Percentiles rank a stretch among this genome's conserved stretches.
phyloP scores from a whole-genome alignment of 2,113 vertebrate species.

The Chrysemys picta region DNA sequence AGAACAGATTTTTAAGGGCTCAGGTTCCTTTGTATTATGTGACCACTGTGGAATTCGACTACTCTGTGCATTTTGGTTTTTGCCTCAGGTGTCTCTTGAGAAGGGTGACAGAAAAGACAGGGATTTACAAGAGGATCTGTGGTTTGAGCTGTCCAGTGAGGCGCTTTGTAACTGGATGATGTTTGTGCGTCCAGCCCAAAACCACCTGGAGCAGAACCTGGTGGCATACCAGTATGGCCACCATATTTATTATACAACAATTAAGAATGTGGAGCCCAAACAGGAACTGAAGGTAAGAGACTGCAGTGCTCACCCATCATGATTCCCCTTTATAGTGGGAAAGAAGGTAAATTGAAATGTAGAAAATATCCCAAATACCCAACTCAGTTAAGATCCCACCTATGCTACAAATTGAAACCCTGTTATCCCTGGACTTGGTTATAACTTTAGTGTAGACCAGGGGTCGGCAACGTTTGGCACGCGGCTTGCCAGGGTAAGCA shows the following conservation, averaged over 20 bases:
- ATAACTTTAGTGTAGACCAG: neutral
- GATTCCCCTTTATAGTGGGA: neutral
- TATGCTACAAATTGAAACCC: neutral
- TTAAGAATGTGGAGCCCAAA: conserved; percentile 97
- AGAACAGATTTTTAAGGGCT: neutral
- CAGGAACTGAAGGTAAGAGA: conserved; percentile 93
- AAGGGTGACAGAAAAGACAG: conserved; percentile 85
- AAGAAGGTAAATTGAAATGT: neutral
- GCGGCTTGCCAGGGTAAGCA: no score
- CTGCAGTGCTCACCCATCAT: neutral
- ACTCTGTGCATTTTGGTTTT: conserved; percentile 30
- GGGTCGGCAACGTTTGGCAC: no score
- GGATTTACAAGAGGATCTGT: conserved; percentile 87
- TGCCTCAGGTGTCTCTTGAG: conserved; percentile 86
- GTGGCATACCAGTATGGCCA: conserved; percentile 97
- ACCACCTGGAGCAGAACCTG: conserved; percentile 97
- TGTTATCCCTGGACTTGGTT: neutral
- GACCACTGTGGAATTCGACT: neutral
- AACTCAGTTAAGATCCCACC: neutral
- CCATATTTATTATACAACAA: conserved; percentile 95
- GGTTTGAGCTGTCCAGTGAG: conserved; percentile 96
- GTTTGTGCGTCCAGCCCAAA: conserved; percentile 96
- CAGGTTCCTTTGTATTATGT: neutral
- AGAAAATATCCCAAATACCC: neutral
- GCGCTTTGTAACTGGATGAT: conserved; percentile 98